These are phyloP conservation scores for Anniella stebbinsi DNA, from an alignment of 2,797 vertebrate genomes.

Conservation along the genomic window DNA sequence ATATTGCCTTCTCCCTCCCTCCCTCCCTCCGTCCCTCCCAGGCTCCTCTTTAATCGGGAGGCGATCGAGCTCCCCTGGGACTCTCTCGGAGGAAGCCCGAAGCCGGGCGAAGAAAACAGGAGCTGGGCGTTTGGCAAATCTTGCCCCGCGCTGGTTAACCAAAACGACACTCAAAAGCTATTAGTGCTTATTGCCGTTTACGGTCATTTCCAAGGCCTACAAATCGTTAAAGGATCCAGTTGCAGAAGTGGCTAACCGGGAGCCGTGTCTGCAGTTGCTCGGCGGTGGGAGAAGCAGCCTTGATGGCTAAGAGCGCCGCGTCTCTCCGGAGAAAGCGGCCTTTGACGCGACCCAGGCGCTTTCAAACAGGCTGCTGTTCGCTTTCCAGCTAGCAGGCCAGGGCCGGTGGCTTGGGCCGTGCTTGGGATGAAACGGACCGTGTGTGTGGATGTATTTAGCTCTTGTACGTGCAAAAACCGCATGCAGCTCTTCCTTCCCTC, in stretches of 20 bases:
- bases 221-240: background rate
- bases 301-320: background rate
- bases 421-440: background rate
- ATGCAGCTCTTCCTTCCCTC: background rate
- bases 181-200: background rate
- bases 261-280: background rate
- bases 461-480: background rate
- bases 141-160: slow-evolving; percentile 4
- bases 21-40: background rate
- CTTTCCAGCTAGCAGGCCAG: background rate
- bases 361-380: background rate
- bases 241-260: background rate
- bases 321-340: background rate
- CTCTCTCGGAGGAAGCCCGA: background rate
- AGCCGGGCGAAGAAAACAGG: background rate
- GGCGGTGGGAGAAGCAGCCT: background rate
- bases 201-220: background rate
- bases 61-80: no score
- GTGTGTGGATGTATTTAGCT: background rate
- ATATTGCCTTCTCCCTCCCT: background rate
- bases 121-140: background rate
- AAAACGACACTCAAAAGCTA: background rate
- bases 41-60: background rate
- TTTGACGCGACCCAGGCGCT: background rate
- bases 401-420: accelerated